These are phyloP conservation scores for Apamea crenata DNA, from an alignment of 2,888 invertebrate species.

Conservation along the genomic window DNA sequence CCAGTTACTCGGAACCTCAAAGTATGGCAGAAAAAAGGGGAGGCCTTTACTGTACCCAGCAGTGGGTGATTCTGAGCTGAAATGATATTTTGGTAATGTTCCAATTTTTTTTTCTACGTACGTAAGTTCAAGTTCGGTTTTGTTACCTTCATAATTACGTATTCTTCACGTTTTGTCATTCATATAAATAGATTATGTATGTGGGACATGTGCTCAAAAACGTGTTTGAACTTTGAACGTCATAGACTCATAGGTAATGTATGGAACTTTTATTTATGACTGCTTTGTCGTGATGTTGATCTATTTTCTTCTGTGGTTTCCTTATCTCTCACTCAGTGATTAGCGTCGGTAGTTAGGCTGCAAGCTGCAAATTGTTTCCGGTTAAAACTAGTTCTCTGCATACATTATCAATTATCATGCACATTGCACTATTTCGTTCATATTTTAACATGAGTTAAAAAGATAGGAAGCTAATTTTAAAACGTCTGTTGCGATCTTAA, in stretches of 20 bases:
- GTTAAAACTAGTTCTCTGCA: constrained; percentile 3
- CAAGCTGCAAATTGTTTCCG: constrained; percentile 13
- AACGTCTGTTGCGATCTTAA: not conserved
- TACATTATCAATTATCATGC: constrained; percentile 38
- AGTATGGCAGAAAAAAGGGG: not conserved
- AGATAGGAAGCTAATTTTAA: not conserved
- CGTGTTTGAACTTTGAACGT: constrained; percentile 14
- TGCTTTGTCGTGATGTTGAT: constrained; percentile 17
- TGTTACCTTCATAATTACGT: constrained; percentile 48
- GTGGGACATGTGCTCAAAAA: constrained; percentile 38
- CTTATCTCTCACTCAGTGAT: constrained; percentile 45
- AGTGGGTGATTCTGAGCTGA: not conserved
- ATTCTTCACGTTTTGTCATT: constrained; percentile 44
- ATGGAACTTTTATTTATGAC: constrained; percentile 17
- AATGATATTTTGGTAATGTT: constrained; percentile 65
- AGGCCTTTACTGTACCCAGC: not conserved
- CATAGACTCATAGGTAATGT: constrained; percentile 5
- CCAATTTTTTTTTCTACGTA: constrained; percentile 61
- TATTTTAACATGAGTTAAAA: constrained; percentile 7
- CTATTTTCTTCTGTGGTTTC: constrained; percentile 22
- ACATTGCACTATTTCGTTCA: constrained; percentile 23
- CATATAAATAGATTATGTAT: constrained; percentile 49
- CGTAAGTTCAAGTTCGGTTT: constrained; percentile 74
- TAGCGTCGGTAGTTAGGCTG: constrained; percentile 10
- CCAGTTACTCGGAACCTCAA: too few species aligned